Evolutionary conservation across 2,113 vertebrate species (phyloP), one percentile per base, ranked within the genome.

Genomic region (Brachyhypopomus gauderio): DNA sequence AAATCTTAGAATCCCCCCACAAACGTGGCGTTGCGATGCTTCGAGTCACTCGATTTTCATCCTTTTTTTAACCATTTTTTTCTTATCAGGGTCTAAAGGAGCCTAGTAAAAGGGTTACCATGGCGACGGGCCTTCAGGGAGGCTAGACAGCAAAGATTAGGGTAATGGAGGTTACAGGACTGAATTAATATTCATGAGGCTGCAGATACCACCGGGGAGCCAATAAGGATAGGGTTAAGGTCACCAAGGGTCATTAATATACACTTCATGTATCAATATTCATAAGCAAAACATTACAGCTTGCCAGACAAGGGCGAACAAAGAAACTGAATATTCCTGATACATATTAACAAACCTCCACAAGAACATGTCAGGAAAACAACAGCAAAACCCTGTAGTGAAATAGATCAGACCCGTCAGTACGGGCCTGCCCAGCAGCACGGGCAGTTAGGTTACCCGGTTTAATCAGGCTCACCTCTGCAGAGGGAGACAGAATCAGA

Each of bases 161-260:
- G 93, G 93, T 94, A 94, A 94, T 94, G 92, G 93, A 94, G 93
- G 93, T 94, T 93, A 93, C 91, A 92, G 91, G 92, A 92, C 90
- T 75, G 87, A 88, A 94, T 94, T 92, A 93, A 94, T 94, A 94
- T 94, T 94, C 93, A 94, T 94, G 92, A 93, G 92, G 89, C 90
- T 88, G 92, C 89, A 78, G 91, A 93, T 93, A 93, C 90, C 92
- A 93, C 93, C 87, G 76, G 92, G 91, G 92, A 94, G 92, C 93
- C 93, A 94, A 94, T 94, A 93, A 94, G 93, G 92, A 94, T 93
- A 93, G 93, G 93, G 93, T 94, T 94, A 94, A 93, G 93, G 93
- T 94, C 93, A 93, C 86, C 85, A 89, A 90, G 92, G 93, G 93
- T 94, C 93, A 94, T 94, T 93, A 93, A 94, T 94, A 94, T 93